Percentiles rank a stretch among this genome's conserved stretches.
Evolutionary conservation across 2,797 vertebrate species (phyloP).

Genomic region (Diceros bicornis): DNA sequence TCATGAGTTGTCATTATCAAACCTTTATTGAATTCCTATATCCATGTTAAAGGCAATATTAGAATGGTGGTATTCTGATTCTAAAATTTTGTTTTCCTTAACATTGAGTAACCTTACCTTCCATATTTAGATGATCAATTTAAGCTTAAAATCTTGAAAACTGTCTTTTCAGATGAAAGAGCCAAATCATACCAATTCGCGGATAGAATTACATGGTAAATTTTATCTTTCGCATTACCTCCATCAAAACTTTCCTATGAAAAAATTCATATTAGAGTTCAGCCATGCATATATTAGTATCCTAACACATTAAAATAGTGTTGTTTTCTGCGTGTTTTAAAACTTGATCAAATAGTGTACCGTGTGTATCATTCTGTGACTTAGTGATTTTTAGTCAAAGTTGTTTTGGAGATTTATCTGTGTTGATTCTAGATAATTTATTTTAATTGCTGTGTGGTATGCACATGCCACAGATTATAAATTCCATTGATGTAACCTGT

Average conservation of each 20-base stretch:
- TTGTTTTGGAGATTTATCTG: slow-evolving; percentile 16
- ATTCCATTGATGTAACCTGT: neutral
- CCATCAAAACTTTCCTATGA: neutral
- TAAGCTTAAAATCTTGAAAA: slow-evolving; percentile 43
- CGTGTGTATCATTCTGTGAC: neutral
- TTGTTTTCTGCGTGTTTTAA: neutral
- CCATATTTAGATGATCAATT: neutral
- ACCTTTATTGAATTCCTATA: neutral
- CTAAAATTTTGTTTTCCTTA: slow-evolving; percentile 49
- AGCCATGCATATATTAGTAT: neutral
- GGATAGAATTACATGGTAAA: neutral
- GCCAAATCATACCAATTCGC: neutral
- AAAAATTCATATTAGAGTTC: neutral
- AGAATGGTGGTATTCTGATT: slow-evolving; percentile 39
- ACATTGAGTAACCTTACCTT: neutral
- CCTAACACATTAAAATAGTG: neutral
- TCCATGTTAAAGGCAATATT: neutral
- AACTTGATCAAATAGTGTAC: neutral
- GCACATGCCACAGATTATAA: neutral
- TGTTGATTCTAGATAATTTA: slow-evolving; percentile 49
- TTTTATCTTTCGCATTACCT: slow-evolving; percentile 37
- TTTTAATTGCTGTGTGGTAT: slow-evolving; percentile 7
- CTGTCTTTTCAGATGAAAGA: slow-evolving; percentile 1
- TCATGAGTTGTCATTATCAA: slow-evolving; percentile 56
- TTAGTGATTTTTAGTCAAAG: slow-evolving; percentile 15